Conservation (phyloP, 1,140 invertebrate species). For the Euura saliciscinereae region DNA sequence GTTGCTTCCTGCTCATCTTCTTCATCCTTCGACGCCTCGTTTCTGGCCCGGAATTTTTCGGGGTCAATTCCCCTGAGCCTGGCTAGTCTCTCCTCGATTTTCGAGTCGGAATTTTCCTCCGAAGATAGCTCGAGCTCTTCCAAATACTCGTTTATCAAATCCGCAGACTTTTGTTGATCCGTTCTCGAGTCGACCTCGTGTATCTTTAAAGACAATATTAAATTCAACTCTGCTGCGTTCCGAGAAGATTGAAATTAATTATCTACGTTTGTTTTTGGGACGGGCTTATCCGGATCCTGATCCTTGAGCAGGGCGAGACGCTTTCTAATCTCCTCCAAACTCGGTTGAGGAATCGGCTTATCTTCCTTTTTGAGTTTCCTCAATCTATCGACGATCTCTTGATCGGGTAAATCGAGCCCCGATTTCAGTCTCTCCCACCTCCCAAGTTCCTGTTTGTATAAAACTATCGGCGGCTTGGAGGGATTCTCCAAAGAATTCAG, state of each 20-base stretch:
- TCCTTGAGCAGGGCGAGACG: conserved; percentile 52
- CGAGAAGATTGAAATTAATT: conserved; percentile 8
- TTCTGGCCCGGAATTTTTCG: conserved; percentile 12
- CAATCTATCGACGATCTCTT: conserved; percentile 51
- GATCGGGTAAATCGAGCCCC: conserved; percentile 50
- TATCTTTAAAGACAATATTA: conserved; percentile 31
- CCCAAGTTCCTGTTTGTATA: conserved; percentile 43
- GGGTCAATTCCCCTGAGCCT: conserved; percentile 36
- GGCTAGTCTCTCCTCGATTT: conserved; percentile 41
- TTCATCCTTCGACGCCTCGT: conserved; percentile 23
- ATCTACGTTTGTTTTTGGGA: conserved; percentile 25
- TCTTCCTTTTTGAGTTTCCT: conserved; percentile 51
- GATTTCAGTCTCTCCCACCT: conserved; percentile 49
- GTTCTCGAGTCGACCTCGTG: conserved; percentile 46
- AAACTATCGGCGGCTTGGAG: conserved; percentile 51
- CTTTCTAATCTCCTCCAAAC: conserved; percentile 50
- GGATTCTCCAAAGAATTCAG: conserved; percentile 53
- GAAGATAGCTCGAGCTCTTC: conserved; percentile 39
- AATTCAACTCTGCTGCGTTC: neutral
- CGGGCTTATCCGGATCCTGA: conserved; percentile 28
- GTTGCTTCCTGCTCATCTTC: conserved; percentile 38
- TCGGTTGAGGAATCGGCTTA: conserved; percentile 35
- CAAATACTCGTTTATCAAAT: conserved; percentile 49
- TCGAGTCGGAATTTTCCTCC: conserved; percentile 25
- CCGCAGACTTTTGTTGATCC: conserved; percentile 48